These are phyloP conservation scores for Arctocebus calabarensis DNA, from an alignment of 2,797 vertebrate genomes.

Conservation along the genomic window DNA sequence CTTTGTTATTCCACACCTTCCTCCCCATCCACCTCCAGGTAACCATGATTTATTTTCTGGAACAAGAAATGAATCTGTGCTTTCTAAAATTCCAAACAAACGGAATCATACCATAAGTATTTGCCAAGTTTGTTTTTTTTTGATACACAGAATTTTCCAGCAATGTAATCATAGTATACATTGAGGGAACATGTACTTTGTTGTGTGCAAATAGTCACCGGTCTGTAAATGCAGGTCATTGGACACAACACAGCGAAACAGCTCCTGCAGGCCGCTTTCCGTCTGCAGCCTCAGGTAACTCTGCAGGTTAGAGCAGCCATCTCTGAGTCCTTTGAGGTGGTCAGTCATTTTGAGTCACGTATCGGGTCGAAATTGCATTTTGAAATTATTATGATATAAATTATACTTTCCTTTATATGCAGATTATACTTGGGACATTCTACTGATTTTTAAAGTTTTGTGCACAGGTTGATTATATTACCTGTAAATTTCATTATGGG, in stretches of 20 bases:
- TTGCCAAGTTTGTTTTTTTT: not conserved
- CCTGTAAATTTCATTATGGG: not conserved
- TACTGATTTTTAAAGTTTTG: not conserved
- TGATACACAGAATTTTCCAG: not conserved
- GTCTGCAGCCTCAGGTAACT: accelerated
- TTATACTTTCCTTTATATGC: not conserved
- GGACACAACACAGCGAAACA: not conserved
- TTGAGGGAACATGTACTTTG: not conserved
- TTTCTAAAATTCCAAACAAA: slow-evolving; percentile 19
- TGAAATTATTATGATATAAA: not conserved
- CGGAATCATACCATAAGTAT: not conserved
- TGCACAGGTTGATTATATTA: not conserved
- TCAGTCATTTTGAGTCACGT: not conserved
- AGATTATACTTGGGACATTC: not conserved
- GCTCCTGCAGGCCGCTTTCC: accelerated
- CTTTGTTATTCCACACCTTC: not conserved
- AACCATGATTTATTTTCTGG: not conserved
- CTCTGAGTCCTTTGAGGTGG: not conserved
- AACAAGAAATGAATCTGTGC: slow-evolving; percentile 2
- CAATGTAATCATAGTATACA: not conserved
- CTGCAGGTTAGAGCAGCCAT: not conserved
- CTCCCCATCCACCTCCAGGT: not conserved
- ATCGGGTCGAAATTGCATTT: not conserved
- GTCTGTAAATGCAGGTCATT: not conserved
- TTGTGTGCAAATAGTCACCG: not conserved